These are phyloP conservation scores for Periplaneta americana DNA, from an alignment of 1,140 invertebrate species.

Conservation along the genomic window DNA sequence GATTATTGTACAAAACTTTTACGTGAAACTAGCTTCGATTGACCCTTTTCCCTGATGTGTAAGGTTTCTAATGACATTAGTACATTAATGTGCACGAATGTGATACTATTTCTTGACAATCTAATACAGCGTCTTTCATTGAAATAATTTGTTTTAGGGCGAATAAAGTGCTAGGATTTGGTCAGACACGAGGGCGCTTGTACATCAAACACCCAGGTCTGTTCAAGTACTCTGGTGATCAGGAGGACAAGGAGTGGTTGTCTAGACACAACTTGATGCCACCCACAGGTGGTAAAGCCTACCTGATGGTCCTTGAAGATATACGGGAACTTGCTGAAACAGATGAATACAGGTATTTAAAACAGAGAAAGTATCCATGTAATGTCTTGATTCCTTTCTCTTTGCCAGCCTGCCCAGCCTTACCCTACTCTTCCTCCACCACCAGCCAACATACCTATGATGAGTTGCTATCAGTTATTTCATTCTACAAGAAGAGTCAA, in stretches of 20 bases:
- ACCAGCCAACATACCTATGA: too few species aligned
- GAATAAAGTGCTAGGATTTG: slow-evolving; percentile 69
- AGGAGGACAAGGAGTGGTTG: slow-evolving; percentile 78
- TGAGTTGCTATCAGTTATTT: too few species aligned
- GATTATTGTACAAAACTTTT: too few species aligned
- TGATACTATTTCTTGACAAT: too few species aligned
- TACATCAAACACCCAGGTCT: slow-evolving; percentile 74
- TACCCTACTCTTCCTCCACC: background rate
- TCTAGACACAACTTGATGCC: slow-evolving; percentile 68
- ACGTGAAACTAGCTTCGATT: too few species aligned
- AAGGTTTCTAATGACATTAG: too few species aligned
- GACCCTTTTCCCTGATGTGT: too few species aligned
- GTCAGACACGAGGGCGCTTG: slow-evolving; percentile 64
- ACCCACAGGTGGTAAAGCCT: slow-evolving; percentile 70
- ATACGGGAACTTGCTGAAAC: slow-evolving; percentile 65
- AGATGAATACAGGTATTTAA: slow-evolving; percentile 57
- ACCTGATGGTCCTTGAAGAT: slow-evolving; percentile 75
- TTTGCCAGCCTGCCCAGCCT: background rate
- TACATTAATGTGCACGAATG: too few species aligned
- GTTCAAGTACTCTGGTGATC: slow-evolving; percentile 71
- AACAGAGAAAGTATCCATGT: background rate
- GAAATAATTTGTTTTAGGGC: slow-evolving; percentile 33
- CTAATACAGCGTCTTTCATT: background rate
- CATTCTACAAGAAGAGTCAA: background rate
- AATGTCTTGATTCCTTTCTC: background rate